Percentiles rank a stretch among this genome's conserved stretches.
Evolutionary conservation across 2,797 vertebrate genomes (phyloP).

Genomic region (Erpetoichthys calabaricus): DNA sequence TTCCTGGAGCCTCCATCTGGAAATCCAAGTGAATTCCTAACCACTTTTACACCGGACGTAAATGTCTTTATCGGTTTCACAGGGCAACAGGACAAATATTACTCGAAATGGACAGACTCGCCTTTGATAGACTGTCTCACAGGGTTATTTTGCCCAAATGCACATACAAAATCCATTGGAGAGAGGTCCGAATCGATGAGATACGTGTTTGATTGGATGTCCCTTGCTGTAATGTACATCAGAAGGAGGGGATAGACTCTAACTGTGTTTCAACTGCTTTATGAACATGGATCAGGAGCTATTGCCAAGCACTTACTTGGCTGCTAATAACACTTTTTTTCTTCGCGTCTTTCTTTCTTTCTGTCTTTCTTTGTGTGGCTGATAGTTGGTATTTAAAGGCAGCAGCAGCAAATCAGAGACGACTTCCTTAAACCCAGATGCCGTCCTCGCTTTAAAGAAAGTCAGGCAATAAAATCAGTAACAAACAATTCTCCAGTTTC

Average conservation of each 20-base stretch:
- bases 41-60: slow-evolving; percentile 15
- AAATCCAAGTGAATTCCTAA: slow-evolving; percentile 26
- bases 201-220: slow-evolving; percentile 83
- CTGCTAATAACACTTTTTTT: slow-evolving; percentile 43
- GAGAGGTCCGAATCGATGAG: slow-evolving; percentile 69
- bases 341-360: not conserved
- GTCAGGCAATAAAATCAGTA: slow-evolving; percentile 34
- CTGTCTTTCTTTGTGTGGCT: slow-evolving; percentile 31
- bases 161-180: slow-evolving; percentile 42
- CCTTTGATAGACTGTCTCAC: slow-evolving; percentile 40
- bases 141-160: slow-evolving; percentile 46
- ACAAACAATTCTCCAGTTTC: slow-evolving; percentile 29
- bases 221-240: slow-evolving; percentile 74
- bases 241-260: slow-evolving; percentile 57
- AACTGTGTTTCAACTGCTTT: slow-evolving; percentile 49
- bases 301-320: slow-evolving; percentile 58
- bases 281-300: slow-evolving; percentile 49
- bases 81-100: slow-evolving; percentile 13
- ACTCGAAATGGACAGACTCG: slow-evolving; percentile 37
- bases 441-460: slow-evolving; percentile 26
- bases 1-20: slow-evolving; percentile 27
- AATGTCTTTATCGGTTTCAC: slow-evolving; percentile 23
- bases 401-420: slow-evolving; percentile 39
- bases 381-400: slow-evolving; percentile 54
- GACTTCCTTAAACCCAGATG: slow-evolving; percentile 34